Base-by-base conservation (phyloP, 2,888 invertebrate genomes). In the Ypsolopha scabrella region DNA sequence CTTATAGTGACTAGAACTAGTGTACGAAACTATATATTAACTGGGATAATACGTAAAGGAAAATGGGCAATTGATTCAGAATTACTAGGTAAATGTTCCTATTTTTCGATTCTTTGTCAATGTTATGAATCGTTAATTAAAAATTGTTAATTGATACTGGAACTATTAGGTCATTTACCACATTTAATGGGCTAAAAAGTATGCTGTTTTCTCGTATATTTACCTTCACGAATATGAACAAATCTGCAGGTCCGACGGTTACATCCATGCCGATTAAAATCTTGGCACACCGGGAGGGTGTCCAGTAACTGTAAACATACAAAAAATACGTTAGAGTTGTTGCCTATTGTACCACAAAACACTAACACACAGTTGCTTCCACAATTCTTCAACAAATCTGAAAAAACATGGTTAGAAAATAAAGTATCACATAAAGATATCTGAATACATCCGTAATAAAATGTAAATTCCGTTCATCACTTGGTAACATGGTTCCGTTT, bases 211-310 rank as follows among this genome's bases (percentile, higher is more conserved):
- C 2, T 24, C 24, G 24, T 14, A 50, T 55, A 83, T 91, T 89
- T 87, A 97, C 97, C 96, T 93, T 96, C 95, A 90, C 94, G 93
- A 89, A 97, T 93, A 93, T 97, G 97, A 90, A 97, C 95, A 91
- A 96, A 96, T 93, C 95, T 96, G 94, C 97, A 97, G 92, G 95
- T 94, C 89, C 94, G 92, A 91, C 96, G 93, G 90, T 93, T 93
- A 91, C 96, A 96, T 89, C 94, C 93, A 90, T 96, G 95, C 89
- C 94, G 94, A 94, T 96, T 98, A 97, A 97, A 97, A 97, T 96
- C 98, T 95, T 95, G 97, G 97, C 95, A 98, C 94, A 96, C 97
- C 95, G 94, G 97, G 96, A 96, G 97, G 96, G 95, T 98, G 97
- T 96, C 97, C 97, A 96, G 97, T 95, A 97, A 97, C 97, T 98